A percentile compares a stretch with the other conserved stretches of the same genome.
Conservation (phyloP, 1,140 invertebrate genomes). For the Drosophila pachea region DNA sequence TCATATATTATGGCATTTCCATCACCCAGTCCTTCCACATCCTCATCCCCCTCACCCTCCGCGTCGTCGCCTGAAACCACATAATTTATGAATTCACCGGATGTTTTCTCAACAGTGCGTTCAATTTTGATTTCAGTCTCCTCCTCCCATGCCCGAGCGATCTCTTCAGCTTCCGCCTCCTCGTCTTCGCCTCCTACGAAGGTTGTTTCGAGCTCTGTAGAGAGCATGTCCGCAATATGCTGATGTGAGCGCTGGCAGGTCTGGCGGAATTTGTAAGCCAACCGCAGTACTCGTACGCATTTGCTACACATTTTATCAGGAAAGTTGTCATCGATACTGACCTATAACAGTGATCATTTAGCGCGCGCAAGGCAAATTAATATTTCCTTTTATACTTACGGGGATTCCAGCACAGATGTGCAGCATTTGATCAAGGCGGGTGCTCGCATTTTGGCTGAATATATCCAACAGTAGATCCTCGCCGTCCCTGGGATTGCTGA, state of each 20-base stretch:
- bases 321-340: constrained; percentile 62
- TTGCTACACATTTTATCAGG: constrained; percentile 69
- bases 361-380: background rate
- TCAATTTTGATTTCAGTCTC: constrained; percentile 48
- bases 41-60: constrained; percentile 12
- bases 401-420: constrained; percentile 70
- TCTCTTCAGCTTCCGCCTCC: constrained; percentile 32
- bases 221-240: constrained; percentile 59
- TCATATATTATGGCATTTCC: constrained; percentile 41
- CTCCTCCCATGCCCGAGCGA: constrained; percentile 46
- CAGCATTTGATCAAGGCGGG: constrained; percentile 80
- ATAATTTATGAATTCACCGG: constrained; percentile 30
- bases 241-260: constrained; percentile 69
- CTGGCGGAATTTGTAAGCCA: constrained; percentile 60
- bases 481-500: constrained; percentile 62
- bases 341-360: constrained; percentile 11
- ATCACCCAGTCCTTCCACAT: constrained; percentile 1
- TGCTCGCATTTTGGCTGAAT: constrained; percentile 79
- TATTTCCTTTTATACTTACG: constrained; percentile 24
- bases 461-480: constrained; percentile 80
- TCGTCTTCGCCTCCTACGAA: constrained; percentile 26
- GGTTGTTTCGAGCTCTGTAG: constrained; percentile 22
- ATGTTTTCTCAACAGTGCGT: constrained; percentile 10
- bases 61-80: constrained; percentile 7
- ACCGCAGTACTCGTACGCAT: constrained; percentile 47